Conservation (phyloP, 2,888 invertebrate genomes). For the Drosophila algonquin region DNA sequence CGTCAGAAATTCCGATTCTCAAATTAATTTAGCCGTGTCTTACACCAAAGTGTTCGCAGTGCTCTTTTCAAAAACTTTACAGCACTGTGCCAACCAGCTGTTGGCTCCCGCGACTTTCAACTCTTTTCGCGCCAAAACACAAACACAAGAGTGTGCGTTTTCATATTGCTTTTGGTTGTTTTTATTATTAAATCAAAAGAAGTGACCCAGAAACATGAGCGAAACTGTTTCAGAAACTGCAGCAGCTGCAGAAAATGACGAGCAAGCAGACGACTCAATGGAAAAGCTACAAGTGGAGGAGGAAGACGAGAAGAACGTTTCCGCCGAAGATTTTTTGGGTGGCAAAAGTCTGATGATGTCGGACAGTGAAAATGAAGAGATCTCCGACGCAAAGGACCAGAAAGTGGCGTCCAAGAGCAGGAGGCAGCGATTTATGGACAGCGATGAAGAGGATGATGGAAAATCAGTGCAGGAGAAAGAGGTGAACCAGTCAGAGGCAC, state of each 20-base stretch:
- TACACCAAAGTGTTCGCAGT: neutral
- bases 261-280: constrained; percentile 59
- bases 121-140: constrained; percentile 68
- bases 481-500: neutral
- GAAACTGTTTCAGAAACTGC: constrained; percentile 60
- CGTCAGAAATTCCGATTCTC: too few relatives aligned
- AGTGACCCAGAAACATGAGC: constrained; percentile 70
- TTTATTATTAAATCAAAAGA: constrained; percentile 25
- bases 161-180: constrained; percentile 33
- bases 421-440: constrained; percentile 49
- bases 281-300: constrained; percentile 60
- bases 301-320: constrained; percentile 68
- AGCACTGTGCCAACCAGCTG: constrained; percentile 14
- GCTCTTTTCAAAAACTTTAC: neutral
- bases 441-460: constrained; percentile 50
- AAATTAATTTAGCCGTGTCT: too few relatives aligned
- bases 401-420: constrained; percentile 30
- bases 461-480: neutral
- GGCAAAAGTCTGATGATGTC: constrained; percentile 77
- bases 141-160: constrained; percentile 39
- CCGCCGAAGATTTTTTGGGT: constrained; percentile 77
- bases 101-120: constrained; percentile 13
- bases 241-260: constrained; percentile 58
- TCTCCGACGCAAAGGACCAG: constrained; percentile 14
- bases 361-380: constrained; percentile 72